Base-by-base conservation (phyloP, 2,888 invertebrate species). In the Palloptera scutellata region DNA sequence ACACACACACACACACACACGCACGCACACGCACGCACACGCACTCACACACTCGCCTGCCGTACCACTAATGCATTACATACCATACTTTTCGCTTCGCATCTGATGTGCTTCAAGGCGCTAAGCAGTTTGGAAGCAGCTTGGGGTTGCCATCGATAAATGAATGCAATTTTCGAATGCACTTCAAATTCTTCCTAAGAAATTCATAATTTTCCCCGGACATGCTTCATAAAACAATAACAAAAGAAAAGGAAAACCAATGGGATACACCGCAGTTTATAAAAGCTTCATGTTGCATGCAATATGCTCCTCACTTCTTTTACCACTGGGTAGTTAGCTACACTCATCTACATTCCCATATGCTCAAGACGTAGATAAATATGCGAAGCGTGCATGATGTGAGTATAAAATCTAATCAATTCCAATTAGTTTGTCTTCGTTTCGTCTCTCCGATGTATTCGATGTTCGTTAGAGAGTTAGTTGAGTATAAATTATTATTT, bases 381-480 rank as follows among this genome's bases (percentile, higher is more conserved):
- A 74, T 79, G 77, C 68, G 79, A 73, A 75, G 79, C 80, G 80
- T 81, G 81, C 80, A 72, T 70, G 68, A 70, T 67, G 69, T 67
- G 70, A 70, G 72, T 68, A 70, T 70, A 72, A 72, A 76, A 78
- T 48, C 30, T 30, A 30, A 30, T 30, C 30, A 30, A 30, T 30
- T 30, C 30, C 30, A 30, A 30, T 30, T 30, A 30, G 30, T 30
- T 30, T 30, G 30, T 30, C 30, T 30, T 4, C 30, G 30, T 30
- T 30, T 30, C 78, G 72, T 75, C 78, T 80, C 83, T 83, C 83
- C 79, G 81, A 80, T 82, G 83, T 79, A 83, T 83, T 81, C 80
- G 77, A n/a, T n/a, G n/a, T 30, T 30, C 30, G 30, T 30, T 30
- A 4, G 30, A 4, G 2, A 30, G 30, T 30, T 30, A 30, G 30